A percentile compares a stretch with the other conserved stretches of the same genome.
Conservation (phyloP, 2,888 invertebrate species). For the Drosophila koepferae region DNA sequence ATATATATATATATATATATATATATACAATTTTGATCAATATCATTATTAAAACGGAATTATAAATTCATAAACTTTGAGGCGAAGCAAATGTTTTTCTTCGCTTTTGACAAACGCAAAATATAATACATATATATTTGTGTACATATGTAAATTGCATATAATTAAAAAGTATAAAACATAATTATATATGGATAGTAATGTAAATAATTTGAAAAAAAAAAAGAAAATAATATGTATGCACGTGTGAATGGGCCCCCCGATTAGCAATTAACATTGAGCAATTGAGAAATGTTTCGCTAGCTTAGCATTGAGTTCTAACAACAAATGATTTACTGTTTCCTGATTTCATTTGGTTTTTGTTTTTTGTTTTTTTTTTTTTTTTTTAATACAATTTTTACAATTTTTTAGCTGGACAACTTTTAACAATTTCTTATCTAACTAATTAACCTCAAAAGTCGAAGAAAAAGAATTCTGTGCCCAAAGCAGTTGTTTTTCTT, state of each 20-base stretch:
- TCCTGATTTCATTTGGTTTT: not conserved
- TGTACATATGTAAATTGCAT: conserved; percentile 19
- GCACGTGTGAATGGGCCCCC: not conserved
- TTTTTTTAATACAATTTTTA: conserved; percentile 44
- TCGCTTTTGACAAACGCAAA: conserved; percentile 17
- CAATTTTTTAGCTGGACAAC: conserved; percentile 38
- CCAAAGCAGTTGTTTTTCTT: conserved; percentile 17
- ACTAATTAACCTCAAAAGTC: conserved; percentile 35
- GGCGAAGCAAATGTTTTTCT: conserved; percentile 9
- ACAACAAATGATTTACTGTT: conserved; percentile 28
- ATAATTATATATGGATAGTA: conserved; percentile 38
- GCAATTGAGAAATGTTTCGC: conserved; percentile 44
- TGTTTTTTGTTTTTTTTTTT: not conserved
- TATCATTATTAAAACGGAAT: conserved; percentile 40
- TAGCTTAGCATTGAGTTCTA: conserved; percentile 43
- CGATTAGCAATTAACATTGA: conserved; percentile 31
- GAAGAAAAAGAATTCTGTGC: conserved; percentile 22
- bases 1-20: conserved; percentile 11
- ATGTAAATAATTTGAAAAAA: conserved; percentile 18
- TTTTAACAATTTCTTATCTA: conserved; percentile 30
- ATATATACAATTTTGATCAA: conserved; percentile 35
- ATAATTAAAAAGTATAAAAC: conserved; percentile 51
- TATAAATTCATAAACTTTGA: conserved; percentile 24
- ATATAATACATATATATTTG: conserved; percentile 11
- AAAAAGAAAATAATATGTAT: not conserved